Evolutionary conservation across 2,797 vertebrate genomes (phyloP), one percentile per base, ranked within the genome.

Genomic region (Eremophila alpestris): DNA sequence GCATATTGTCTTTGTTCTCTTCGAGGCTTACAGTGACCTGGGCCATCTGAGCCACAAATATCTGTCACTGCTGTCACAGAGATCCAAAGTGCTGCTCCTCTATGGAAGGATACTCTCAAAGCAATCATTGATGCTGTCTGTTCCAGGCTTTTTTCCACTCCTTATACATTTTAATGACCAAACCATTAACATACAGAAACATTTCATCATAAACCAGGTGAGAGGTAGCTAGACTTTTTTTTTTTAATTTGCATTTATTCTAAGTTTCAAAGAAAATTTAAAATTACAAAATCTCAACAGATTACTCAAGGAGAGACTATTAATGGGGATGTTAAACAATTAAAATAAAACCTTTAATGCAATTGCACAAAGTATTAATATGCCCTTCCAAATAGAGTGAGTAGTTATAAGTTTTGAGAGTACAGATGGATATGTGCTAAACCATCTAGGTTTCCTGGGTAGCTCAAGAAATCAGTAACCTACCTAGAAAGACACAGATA

Each of bases 251-350:
- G 63, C 92, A 95, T 95, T 94, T 78, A 21, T 95, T 96, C 90
- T 93, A 94, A 93, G 46, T 90, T 97, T 97, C 85, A 96, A 94
- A 97, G 91, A 82, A 71, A 85, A 94, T 95, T 96, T 97, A 95
- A 92, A 94, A 79, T 92, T 95, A 93, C 48, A 71, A 86, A 94
- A 93, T 91, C 73, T 79, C 49, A 89, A 94, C 64, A 89, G 87
- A 95, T 94, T 36, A 94, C 83, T 97, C 94, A 94, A 96, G 73
- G 45, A 87, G 86, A 91, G 48, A 38, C 94, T 96, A 94, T 96
- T 96, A 96, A 97, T 94, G 77, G 80, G 85, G 93, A 89, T 96
- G 97, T 95, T 94, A 95, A 95, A 93, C 91, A 95, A 97, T 96
- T 97, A 94, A 96, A 97, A 94, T 81, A 46, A 94, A 91, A 93